Evolutionary conservation across 2,113 vertebrate genomes (phyloP).

Genomic region (Psilopogon haemacephalus): DNA sequence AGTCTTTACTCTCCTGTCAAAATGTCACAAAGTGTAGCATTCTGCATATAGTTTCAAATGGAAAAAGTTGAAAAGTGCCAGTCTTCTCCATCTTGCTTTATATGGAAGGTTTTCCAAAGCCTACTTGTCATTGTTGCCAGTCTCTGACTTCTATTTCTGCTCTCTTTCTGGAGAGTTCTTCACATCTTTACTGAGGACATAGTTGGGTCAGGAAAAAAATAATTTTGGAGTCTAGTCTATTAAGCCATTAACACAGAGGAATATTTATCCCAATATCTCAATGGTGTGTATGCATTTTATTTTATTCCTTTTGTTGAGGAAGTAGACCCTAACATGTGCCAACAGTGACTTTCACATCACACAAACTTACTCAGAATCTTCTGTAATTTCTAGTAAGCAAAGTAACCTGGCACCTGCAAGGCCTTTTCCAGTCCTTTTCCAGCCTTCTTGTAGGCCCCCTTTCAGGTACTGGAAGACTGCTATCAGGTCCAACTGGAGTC

Average conservation of each 20-base stretch:
- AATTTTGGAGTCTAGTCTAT: neutral
- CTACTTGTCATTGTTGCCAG: neutral
- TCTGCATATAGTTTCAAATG: neutral
- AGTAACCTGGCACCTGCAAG: neutral
- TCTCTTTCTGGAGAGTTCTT: neutral
- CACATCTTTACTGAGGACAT: neutral
- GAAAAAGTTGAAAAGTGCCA: neutral
- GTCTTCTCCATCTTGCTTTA: slow-evolving; percentile 11
- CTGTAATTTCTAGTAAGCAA: neutral
- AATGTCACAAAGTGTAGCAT: neutral
- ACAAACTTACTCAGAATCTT: neutral
- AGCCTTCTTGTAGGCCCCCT: too few species aligned
- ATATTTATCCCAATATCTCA: neutral
- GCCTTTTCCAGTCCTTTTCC: too few species aligned
- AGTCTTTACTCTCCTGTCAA: neutral
- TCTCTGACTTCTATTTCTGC: neutral
- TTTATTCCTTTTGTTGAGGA: neutral
- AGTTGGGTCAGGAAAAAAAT: neutral
- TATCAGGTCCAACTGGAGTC: too few species aligned
- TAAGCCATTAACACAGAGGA: neutral
- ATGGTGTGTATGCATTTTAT: neutral
- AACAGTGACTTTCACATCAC: neutral
- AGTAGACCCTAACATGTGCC: neutral
- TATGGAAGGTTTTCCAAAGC: slow-evolving; percentile 11
- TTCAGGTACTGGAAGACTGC: too few species aligned